Evolutionary conservation across 2,113 vertebrate genomes (phyloP), one percentile per base, ranked within the genome.

Genomic region (Echinops telfairi): DNA sequence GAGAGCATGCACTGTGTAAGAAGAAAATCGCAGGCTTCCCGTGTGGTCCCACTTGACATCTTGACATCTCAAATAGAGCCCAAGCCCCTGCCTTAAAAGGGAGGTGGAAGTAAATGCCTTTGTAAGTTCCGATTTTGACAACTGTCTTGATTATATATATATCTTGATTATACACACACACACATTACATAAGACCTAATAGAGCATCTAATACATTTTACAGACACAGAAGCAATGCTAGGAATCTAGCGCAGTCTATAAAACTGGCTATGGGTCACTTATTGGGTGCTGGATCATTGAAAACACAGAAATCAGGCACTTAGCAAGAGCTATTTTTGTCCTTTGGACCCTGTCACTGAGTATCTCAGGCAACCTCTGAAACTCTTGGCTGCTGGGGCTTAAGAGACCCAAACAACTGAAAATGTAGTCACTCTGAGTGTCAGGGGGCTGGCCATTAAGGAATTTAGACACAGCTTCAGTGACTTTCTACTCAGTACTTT

Each of bases 171-270:
- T n/a, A n/a, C n/a, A n/a, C n/a, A n/a, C n/a, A n/a, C n/a, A n/a
- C n/a, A n/a, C 88, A 93, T 89, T 82, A 62, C 29, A 57, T 78
- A 68, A 93, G 29, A 17, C 70, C 31, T 92, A 27, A 16, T 68
- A 90, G 68, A 90, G 14, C 2, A 57, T 57, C 29, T 53, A 87
- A 43, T 47, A 33, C 20, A 40, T 93, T 78, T 81, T 85, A 47
- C 27, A 53, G 43, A 47, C 75, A 16, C 6, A 77, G 58, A 94
- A 96, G 81, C 25, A 87, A 80, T 66, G 36, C 27, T 25, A 86
- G 22, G n/a, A 73, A 57, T 7, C 36, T 27, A n/a, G 19, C 47
- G 19, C 62, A 22, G 79, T 89, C 36, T 43, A 15, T 75, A 90
- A 86, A 85, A 75, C 23, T 58, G 58, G 88, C 57, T 36, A 12